Percentiles rank a stretch among this genome's conserved stretches.
Conservation (phyloP, 2,888 invertebrate genomes). For the Melieria picta region DNA sequence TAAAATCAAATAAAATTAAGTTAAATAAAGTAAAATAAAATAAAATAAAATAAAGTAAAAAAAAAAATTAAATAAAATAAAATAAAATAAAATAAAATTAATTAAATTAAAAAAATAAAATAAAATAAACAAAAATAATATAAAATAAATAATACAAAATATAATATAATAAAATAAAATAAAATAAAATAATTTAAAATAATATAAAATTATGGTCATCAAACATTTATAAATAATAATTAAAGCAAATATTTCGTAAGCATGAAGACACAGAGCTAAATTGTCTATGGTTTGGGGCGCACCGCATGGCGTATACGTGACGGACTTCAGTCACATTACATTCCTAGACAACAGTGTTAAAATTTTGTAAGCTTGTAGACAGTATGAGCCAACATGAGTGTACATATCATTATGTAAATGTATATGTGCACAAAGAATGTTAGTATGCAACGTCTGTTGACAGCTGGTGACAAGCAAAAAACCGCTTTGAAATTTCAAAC, state of each 20-base stretch:
- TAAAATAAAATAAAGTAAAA: conserved; percentile 2
- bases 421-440: no score
- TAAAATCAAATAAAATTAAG: neutral
- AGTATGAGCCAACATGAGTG: no score
- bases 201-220: neutral
- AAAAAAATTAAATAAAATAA: conserved; percentile 3
- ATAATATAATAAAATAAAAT: conserved; percentile 15
- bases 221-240: no score
- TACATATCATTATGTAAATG: no score
- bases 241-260: conserved; percentile 1
- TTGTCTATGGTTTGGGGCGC: conserved; percentile 10
- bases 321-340: no score
- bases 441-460: no score
- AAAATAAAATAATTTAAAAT: conserved; percentile 15
- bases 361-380: no score
- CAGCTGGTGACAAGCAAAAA: no score
- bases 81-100: neutral
- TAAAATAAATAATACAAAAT: conserved; percentile 3
- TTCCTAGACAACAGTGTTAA: no score
- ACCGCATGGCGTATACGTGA: neutral
- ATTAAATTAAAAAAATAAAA: conserved; percentile 6
- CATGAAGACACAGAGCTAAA: neutral
- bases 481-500: no score
- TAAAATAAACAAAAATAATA: conserved; percentile 9
- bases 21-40: conserved; percentile 4